phyloP scores from a whole-genome alignment of 2,113 vertebrate genomes.

The Perca fluviatilis region DNA sequence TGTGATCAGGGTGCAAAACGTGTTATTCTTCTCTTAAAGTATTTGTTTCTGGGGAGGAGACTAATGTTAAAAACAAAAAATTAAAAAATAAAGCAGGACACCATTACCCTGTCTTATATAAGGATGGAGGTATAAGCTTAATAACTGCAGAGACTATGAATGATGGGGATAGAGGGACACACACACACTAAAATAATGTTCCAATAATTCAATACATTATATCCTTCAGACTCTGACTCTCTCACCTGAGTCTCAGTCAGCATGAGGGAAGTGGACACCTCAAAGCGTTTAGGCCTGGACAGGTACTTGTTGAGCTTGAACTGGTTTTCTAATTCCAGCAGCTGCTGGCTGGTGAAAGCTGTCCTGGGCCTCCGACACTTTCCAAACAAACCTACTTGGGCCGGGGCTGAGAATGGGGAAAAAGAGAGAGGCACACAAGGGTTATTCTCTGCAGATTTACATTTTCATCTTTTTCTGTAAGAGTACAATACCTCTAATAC shows the following conservation, averaged over 20 bases:
- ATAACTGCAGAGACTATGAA: neutral
- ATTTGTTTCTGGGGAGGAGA: neutral
- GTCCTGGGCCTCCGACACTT: conserved; percentile 88
- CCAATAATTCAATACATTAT: neutral
- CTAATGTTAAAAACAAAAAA: neutral
- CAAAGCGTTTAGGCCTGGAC: conserved; percentile 88
- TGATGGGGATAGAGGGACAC: neutral
- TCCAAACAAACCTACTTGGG: conserved; percentile 82
- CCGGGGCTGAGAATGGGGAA: conserved; percentile 55
- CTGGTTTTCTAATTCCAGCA: conserved; percentile 88
- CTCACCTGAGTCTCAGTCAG: conserved; percentile 89
- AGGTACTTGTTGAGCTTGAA: conserved; percentile 90
- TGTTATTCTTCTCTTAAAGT: neutral
- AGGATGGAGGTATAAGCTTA: neutral
- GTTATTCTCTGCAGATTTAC: neutral
- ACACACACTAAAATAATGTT: neutral
- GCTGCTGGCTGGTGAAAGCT: conserved; percentile 89
- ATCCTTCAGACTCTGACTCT: neutral
- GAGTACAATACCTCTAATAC: neutral
- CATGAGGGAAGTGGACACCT: conserved; percentile 89
- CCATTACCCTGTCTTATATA: neutral
- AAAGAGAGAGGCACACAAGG: neutral
- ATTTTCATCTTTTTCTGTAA: neutral
- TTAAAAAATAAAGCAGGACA: neutral
- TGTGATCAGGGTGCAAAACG: neutral